Base-by-base conservation (phyloP, 2,888 invertebrate genomes). In the Tenthredo mesomela region DNA sequence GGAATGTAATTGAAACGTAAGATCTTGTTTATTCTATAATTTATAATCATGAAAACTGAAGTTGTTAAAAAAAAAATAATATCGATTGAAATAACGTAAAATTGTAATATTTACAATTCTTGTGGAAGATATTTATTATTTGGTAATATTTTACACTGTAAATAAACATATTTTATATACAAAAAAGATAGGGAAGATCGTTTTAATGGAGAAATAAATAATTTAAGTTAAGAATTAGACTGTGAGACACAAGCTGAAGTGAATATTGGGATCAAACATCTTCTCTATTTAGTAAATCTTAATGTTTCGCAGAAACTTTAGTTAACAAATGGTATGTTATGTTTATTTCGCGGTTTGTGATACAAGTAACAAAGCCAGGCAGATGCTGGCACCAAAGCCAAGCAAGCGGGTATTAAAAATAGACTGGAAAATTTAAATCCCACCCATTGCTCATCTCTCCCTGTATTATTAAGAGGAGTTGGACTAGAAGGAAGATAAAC, bases 351-450 rank as follows among this genome's bases (percentile, higher is more conserved):
- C 29, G 80, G 82, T 71, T 85, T 85, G 54, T 85, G 84, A 25
- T 85, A 85, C 25, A 82, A 70, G 75, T 85, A 85, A 70, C 84
- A 85, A 54, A 85, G 82, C 84, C 84, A 85, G 25, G 80, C 84
- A 50, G 80, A 85, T 29, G 84, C 70, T 0, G 84, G 84, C 12
- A 85, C 80, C 15, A 85, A 70, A 47, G 84, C 84, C 21, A 85
- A 50, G 43, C 84, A 85, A 7, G 80, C 84, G 15, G 84, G 84
- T 50, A 85, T 85, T 67, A 85, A 58, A 70, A 85, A 85, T 29
- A 85, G 71, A 71, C 84, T 80, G 25, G 84, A 85, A 85, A 85
- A 85, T 43, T 40, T 67, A 21, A 85, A 85, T 70, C 84, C 80
- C n/a, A 67, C 71, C 84, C 84, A 85, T 33, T 82, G 70, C 65